phyloP scores from a whole-genome alignment of 2,797 vertebrate species.

The Gymnocypris eckloni region DNA sequence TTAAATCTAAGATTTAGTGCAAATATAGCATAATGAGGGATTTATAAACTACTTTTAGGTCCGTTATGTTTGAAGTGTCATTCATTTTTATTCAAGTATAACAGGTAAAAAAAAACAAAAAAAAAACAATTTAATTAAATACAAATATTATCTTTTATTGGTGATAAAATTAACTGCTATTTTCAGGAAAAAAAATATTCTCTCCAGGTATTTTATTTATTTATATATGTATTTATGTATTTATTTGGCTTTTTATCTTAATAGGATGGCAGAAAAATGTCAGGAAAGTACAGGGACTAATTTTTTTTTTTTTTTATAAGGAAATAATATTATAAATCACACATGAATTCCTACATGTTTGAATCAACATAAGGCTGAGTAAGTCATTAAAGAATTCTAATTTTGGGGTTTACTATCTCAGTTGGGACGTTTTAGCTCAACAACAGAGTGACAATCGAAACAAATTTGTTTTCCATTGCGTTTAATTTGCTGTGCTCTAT shows the following conservation, averaged over 20 bases:
- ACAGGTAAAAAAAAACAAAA: not conserved
- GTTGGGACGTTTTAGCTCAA: constrained; percentile 13
- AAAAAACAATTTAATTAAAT: too few species aligned
- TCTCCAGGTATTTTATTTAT: not conserved
- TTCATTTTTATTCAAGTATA: too few species aligned
- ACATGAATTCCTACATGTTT: not conserved
- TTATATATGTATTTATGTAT: not conserved
- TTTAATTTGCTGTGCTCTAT: constrained; percentile 26
- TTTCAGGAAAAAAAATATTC: not conserved
- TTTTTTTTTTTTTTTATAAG: not conserved
- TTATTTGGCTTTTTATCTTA: not conserved
- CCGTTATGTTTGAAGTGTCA: not conserved
- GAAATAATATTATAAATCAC: not conserved
- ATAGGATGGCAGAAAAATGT: not conserved
- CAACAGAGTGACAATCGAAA: constrained; percentile 38
- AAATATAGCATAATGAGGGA: not conserved
- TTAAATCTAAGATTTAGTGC: not conserved
- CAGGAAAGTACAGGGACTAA: not conserved
- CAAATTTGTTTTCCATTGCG: constrained; percentile 26
- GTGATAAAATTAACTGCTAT: not conserved
- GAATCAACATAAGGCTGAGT: not conserved
- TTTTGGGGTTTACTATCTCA: not conserved
- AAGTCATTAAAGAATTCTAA: not conserved
- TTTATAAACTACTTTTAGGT: not conserved
- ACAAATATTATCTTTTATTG: too few species aligned